Percentiles rank a stretch among this genome's conserved stretches.
phyloP scores from a whole-genome alignment of 1,140 invertebrate species.

The Plutomurus gul region DNA sequence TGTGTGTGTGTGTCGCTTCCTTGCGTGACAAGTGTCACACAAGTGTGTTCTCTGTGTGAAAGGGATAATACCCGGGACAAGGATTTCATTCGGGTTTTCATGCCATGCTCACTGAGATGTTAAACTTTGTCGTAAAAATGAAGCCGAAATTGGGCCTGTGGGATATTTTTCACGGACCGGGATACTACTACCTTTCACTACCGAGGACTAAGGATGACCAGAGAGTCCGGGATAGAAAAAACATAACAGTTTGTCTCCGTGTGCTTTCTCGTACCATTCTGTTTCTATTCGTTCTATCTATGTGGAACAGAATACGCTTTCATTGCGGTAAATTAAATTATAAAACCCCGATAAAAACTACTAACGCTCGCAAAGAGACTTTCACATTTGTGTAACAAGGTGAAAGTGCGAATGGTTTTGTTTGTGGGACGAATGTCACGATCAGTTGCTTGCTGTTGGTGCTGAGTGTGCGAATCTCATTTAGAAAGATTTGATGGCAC shows the following conservation, averaged over 20 bases:
- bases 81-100: background rate
- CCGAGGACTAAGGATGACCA: background rate
- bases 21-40: too few species aligned
- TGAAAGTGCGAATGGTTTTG: too few species aligned
- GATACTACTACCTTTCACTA: background rate
- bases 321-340: slow-evolving; percentile 17
- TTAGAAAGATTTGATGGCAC: too few species aligned
- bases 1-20: too few species aligned
- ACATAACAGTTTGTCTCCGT: background rate
- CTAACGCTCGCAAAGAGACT: background rate
- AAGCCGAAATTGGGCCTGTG: slow-evolving; percentile 14
- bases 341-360: slow-evolving; percentile 26
- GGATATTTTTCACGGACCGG: background rate
- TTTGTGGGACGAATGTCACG: too few species aligned
- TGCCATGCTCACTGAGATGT: slow-evolving; percentile 9
- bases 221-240: background rate
- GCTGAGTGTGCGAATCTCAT: too few species aligned
- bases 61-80: background rate
- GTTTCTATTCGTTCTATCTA: background rate
- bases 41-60: too few species aligned
- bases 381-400: too few species aligned
- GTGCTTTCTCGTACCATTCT: background rate
- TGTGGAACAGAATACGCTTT: background rate
- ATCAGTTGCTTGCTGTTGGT: too few species aligned
- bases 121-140: slow-evolving; percentile 28